These are phyloP conservation scores for Tokudaia muenninki DNA, from an alignment of 2,797 vertebrate genomes.

Conservation along the genomic window DNA sequence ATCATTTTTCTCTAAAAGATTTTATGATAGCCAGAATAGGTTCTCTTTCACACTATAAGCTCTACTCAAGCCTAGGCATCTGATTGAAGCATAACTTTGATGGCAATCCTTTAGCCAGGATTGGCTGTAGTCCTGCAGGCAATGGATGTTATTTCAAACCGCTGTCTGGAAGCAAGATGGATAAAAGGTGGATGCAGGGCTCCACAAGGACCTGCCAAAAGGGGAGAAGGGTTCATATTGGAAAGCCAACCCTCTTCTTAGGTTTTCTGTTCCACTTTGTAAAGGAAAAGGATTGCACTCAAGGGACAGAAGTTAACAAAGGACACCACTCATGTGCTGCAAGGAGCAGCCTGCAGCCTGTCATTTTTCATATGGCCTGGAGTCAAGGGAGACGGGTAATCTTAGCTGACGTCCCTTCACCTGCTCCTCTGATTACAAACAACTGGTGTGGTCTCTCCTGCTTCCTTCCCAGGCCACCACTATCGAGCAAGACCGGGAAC, in stretches of 20 bases:
- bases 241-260: conserved; percentile 66
- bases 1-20: conserved; percentile 71
- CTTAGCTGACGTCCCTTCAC: conserved; percentile 49
- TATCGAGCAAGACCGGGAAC: neutral
- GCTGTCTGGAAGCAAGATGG: conserved; percentile 60
- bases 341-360: conserved; percentile 39
- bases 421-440: conserved; percentile 40
- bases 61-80: conserved; percentile 62
- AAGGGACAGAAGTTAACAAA: conserved; percentile 76
- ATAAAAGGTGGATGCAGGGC: conserved; percentile 53
- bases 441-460: conserved; percentile 51
- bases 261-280: conserved; percentile 74
- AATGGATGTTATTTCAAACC: conserved; percentile 81
- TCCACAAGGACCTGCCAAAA: conserved; percentile 47
- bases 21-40: conserved; percentile 71
- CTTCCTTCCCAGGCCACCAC: conserved; percentile 50
- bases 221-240: neutral
- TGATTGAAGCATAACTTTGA: conserved; percentile 48
- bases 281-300: conserved; percentile 70
- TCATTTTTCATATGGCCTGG: conserved; percentile 64
- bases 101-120: conserved; percentile 69
- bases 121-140: conserved; percentile 11
- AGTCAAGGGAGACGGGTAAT: conserved; percentile 61
- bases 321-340: conserved; percentile 16
- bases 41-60: conserved; percentile 67